Conservation (phyloP, 2,113 vertebrate species). For the Eurystomus gularis region DNA sequence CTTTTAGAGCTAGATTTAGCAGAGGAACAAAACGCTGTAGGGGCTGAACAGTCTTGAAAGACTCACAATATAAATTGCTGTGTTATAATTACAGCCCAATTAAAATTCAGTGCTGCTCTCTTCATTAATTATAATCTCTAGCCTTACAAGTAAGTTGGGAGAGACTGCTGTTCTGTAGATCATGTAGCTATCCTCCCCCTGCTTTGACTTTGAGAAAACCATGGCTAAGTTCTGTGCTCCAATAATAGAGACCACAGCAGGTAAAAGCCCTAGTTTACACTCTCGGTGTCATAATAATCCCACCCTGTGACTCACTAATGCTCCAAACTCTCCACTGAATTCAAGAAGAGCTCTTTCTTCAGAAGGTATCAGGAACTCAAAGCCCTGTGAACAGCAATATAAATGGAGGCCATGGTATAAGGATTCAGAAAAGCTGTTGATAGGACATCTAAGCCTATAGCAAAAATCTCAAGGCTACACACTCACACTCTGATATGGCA, state of each 20-base stretch:
- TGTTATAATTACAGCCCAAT: slow-evolving; percentile 55
- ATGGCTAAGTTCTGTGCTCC: neutral
- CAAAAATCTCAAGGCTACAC: neutral
- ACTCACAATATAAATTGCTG: neutral
- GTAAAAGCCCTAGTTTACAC: neutral
- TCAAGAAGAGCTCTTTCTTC: neutral
- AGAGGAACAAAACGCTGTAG: slow-evolving; percentile 8
- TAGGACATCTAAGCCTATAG: neutral
- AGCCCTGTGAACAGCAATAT: neutral
- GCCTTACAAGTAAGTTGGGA: slow-evolving; percentile 26
- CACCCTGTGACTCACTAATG: neutral
- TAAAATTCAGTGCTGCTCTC: slow-evolving; percentile 53
- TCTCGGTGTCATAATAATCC: neutral
- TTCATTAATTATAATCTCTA: slow-evolving; percentile 51
- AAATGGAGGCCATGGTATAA: neutral
- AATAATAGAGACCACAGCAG: rapidly evolving
- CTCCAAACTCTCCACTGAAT: neutral
- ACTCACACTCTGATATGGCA: neutral
- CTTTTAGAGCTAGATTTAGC: neutral
- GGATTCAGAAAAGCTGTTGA: neutral
- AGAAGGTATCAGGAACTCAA: neutral
- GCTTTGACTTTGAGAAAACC: neutral
- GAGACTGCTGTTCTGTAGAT: neutral
- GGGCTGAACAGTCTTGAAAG: slow-evolving; percentile 17
- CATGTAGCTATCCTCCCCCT: neutral